These are phyloP conservation scores for Calcarius ornatus DNA, from an alignment of 2,113 vertebrate genomes.

Conservation along the genomic window DNA sequence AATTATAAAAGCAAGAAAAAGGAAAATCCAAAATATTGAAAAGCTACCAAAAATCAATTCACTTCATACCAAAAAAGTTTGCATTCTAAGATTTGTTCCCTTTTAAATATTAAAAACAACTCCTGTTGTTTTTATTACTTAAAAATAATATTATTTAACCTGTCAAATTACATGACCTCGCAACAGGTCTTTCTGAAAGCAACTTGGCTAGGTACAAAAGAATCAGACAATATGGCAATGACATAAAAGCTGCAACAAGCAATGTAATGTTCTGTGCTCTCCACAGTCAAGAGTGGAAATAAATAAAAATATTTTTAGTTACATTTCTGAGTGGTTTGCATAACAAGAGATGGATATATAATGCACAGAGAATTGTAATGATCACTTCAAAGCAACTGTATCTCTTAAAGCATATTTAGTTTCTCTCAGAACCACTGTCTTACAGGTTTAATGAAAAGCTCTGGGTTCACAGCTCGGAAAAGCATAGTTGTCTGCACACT, in stretches of 20 bases:
- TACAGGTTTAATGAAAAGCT: constrained; percentile 96
- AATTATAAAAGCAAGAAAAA: neutral
- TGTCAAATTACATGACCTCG: neutral
- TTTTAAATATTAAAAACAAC: neutral
- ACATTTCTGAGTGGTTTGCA: neutral
- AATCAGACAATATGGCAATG: neutral
- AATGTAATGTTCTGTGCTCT: neutral
- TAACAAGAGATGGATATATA: neutral
- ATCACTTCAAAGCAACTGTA: neutral
- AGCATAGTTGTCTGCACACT: constrained; percentile 82
- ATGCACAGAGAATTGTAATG: accelerated
- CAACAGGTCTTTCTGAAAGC: neutral
- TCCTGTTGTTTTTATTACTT: neutral
- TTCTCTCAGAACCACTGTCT: constrained; percentile 48
- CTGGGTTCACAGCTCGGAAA: constrained; percentile 92
- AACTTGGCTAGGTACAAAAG: neutral
- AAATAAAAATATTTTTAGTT: neutral
- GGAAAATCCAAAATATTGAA: neutral
- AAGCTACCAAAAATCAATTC: neutral
- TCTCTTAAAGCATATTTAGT: neutral
- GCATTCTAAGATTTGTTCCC: neutral
- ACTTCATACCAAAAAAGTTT: neutral
- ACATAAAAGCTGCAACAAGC: neutral
- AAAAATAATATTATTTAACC: neutral
- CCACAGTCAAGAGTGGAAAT: neutral